Conservation (phyloP, 2,888 invertebrate species). For the Teleogryllus oceanicus region DNA sequence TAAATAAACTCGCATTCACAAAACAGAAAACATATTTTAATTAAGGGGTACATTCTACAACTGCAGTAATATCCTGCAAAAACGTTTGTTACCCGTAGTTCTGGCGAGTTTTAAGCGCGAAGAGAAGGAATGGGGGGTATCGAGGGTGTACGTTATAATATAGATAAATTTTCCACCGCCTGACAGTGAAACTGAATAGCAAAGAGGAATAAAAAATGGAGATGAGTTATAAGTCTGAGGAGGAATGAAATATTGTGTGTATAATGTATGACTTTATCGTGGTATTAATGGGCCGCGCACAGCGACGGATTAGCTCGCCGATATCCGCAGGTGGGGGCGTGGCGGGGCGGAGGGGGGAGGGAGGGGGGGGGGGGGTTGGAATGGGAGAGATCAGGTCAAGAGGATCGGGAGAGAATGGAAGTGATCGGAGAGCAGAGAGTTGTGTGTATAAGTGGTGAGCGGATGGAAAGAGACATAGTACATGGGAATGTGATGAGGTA, state of each 20-base stretch:
- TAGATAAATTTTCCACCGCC: background rate
- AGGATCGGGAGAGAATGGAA: too few relatives aligned
- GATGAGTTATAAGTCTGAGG: slow-evolving; percentile 18
- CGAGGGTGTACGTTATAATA: slow-evolving; percentile 6
- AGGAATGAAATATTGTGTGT: slow-evolving; percentile 9
- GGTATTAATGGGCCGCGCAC: background rate
- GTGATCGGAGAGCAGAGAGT: too few relatives aligned
- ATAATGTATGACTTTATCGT: slow-evolving; percentile 18
- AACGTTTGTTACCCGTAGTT: background rate
- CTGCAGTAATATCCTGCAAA: slow-evolving; percentile 8
- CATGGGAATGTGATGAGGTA: too few relatives aligned
- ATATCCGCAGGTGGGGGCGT: background rate
- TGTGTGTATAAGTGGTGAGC: too few relatives aligned
- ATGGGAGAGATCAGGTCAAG: too few relatives aligned
- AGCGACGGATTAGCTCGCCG: background rate
- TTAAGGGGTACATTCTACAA: background rate
- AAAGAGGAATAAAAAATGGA: slow-evolving; percentile 5
- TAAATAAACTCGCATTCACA: background rate
- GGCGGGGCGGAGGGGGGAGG: background rate
- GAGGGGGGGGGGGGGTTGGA: background rate
- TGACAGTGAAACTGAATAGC: slow-evolving; percentile 18
- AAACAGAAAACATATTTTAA: slow-evolving; percentile 10
- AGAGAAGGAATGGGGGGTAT: background rate
- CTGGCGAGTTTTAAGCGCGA: background rate
- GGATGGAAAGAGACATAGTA: too few relatives aligned